These are phyloP conservation scores for Drosophila willistoni DNA, from an alignment of 1,140 invertebrate species.

Conservation along the genomic window DNA sequence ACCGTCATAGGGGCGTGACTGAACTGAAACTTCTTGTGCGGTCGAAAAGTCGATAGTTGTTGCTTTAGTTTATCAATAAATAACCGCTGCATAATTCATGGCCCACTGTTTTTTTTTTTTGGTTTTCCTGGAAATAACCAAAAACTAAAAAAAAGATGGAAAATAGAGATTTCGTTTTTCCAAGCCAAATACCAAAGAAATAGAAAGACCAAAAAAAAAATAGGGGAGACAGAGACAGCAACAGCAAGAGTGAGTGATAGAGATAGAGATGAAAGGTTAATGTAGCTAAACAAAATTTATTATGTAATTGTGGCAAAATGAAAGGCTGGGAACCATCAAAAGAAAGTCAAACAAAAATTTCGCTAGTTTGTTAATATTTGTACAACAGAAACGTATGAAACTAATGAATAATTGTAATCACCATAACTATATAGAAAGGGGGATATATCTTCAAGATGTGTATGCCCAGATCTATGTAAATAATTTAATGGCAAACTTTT, in stretches of 20 bases:
- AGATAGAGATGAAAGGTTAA: constrained; percentile 14
- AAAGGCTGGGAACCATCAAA: constrained; percentile 10
- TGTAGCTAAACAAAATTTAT: constrained; percentile 11
- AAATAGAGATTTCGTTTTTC: constrained; percentile 3
- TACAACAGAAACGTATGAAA: too few species aligned
- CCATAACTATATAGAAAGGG: too few species aligned
- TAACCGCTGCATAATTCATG: constrained; percentile 30
- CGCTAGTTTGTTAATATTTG: neutral
- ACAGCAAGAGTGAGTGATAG: neutral
- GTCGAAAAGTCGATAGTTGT: constrained; percentile 15
- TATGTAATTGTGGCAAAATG: constrained; percentile 12
- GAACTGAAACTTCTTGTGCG: constrained; percentile 33
- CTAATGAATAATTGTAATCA: too few species aligned
- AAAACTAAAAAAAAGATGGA: neutral
- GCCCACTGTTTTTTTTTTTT: neutral
- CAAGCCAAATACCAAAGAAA: neutral
- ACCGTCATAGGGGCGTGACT: neutral
- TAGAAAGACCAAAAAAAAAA: neutral
- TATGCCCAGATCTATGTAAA: too few species aligned
- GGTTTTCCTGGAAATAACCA: constrained; percentile 15
- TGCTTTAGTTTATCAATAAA: constrained; percentile 40
- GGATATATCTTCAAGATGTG: too few species aligned
- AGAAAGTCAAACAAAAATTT: neutral
- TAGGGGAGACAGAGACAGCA: neutral
- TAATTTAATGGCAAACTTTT: too few species aligned